Base-by-base conservation (phyloP, 1,140 invertebrate species). In the Holotrichia oblita region DNA sequence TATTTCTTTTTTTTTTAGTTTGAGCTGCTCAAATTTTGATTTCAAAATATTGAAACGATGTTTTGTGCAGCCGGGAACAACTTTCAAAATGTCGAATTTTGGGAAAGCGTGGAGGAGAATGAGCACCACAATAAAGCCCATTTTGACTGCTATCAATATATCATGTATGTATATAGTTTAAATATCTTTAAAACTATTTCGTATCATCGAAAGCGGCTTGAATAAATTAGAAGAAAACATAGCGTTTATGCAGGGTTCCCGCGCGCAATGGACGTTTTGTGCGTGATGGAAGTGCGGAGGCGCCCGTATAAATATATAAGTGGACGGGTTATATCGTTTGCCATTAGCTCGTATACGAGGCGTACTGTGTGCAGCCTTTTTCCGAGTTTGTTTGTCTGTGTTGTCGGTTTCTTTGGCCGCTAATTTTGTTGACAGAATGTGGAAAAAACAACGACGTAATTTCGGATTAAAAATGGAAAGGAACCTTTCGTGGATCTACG, bases 351-450 rank as follows among this genome's bases (percentile, higher is more conserved):
- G 3, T 34, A 4, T 34, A 34, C 14, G 17, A 17, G n/a, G 12
- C 48, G 48, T 55, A 6, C 14, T 17, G 14, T 55, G 48, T 55
- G 48, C 48, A 55, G 48, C 14, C 17, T 17, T 17, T 14, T 17
- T 55, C 48, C 17, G 14, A 55, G 48, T 17, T 55, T 55, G 48
- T n/a, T 55, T 55, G 48, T 17, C 14, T 55, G 14, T 55, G 48
- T 55, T 55, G 48, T 55, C 48, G 48, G 48, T 17, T 17, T 55
- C 48, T 55, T 55, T 55, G 48, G 17, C 48, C 48, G 48, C 48
- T 55, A 55, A 55, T 55, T 55, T 17, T n/a, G 48, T 55, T 17
- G 48, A 55, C 48, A 55, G 17, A 55, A 55, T 55, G 48, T 55
- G 48, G 48, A 14, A 55, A 3, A 55, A 55, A 55, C 48, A 55